These are phyloP conservation scores for Periparus ater DNA, from an alignment of 2,797 vertebrate species.

Conservation along the genomic window DNA sequence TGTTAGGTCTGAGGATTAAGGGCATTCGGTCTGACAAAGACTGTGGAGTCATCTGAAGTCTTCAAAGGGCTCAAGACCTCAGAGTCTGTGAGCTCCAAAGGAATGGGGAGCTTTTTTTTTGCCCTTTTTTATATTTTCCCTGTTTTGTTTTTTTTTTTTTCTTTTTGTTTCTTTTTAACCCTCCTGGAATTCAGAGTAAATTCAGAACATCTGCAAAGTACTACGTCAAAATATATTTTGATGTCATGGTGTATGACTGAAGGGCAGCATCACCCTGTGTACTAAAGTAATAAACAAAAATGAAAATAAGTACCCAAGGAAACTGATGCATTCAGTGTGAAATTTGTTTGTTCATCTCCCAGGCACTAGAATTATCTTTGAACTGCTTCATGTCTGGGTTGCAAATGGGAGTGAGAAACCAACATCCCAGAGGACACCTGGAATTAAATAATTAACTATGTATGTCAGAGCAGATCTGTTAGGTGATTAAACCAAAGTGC, in stretches of 20 bases:
- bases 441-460: neutral
- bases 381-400: neutral
- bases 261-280: neutral
- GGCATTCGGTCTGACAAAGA: neutral
- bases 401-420: neutral
- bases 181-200: neutral
- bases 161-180: neutral
- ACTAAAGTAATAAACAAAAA: neutral
- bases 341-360: neutral
- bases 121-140: accelerated
- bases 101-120: neutral
- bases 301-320: neutral
- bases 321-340: neutral
- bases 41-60: neutral
- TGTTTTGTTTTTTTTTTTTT: accelerated
- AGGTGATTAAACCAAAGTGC: neutral
- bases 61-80: neutral
- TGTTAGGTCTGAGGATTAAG: neutral
- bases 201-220: neutral
- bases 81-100: neutral
- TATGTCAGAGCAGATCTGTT: neutral
- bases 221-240: neutral
- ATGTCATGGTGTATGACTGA: neutral
- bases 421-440: neutral
- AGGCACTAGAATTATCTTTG: neutral